Evolutionary conservation across 2,888 invertebrate genomes (phyloP), one percentile per base, ranked within the genome.

Genomic region (Ypsolopha scabrella): DNA sequence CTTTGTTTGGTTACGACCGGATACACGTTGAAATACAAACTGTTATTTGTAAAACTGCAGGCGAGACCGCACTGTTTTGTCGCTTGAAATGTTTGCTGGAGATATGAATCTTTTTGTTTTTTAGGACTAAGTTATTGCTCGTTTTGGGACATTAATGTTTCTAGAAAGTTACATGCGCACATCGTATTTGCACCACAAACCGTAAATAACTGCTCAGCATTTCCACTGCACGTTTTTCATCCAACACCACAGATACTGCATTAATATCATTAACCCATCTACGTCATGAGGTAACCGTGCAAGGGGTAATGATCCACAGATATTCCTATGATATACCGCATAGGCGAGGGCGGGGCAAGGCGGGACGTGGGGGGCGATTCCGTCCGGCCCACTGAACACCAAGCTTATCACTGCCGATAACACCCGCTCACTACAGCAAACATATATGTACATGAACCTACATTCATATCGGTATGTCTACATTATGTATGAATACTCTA

Each of bases 341-440:
- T 45, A 45, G 45, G 34, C 45, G 7, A 6, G n/a, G 33, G 45
- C 34, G 45, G 10, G 44, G 45, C 2, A 37, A 8, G 47, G 34
- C 24, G 36, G 38, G 36, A 33, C 44, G 47, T 11, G 48, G 11
- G 52, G 13, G 52, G 13, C 37, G 44, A 37, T 41, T 48, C 64
- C 59, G 65, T 75, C 79, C 58, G 58, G 57, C 75, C 72, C 58
- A 56, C 56, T 50, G 53, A 45, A 57, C 60, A 56, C 61, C 64
- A 24, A 51, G 74, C 80, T 81, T 83, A 83, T 83, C 83, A 73
- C 63, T 61, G 59, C 59, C 72, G 82, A 83, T 83, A 82, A 76
- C 75, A 64, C 70, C 60, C 56, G 49, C 53, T 43, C 36, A 39
- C 50, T 49, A 53, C 53, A 24, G 24, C 24, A 24, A 3, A 56